These are phyloP conservation scores for Mamestra brassicae DNA, from an alignment of 2,888 invertebrate genomes.

Conservation along the genomic window DNA sequence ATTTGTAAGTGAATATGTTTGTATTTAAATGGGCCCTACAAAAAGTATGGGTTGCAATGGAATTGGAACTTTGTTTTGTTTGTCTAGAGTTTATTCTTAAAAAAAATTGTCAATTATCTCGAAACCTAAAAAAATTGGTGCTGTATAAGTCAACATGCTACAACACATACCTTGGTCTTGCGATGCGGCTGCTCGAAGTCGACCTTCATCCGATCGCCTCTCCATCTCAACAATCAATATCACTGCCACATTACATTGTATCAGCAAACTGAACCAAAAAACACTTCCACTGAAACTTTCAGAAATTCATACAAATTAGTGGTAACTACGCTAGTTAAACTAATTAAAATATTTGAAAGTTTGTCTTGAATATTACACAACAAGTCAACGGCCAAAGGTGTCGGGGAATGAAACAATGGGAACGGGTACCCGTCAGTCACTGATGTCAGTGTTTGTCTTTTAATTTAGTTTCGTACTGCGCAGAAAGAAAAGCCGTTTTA, in stretches of 20 bases:
- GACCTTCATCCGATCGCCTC: conserved; percentile 83
- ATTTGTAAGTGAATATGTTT: too few relatives aligned
- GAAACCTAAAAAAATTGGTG: too few relatives aligned
- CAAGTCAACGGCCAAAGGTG: conserved; percentile 17
- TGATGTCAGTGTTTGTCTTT: conserved; percentile 32
- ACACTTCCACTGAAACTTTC: conserved; percentile 53
- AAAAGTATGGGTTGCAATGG: background rate
- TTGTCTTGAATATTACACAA: conserved; percentile 50
- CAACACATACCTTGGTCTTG: conserved; percentile 82
- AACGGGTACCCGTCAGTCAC: conserved; percentile 20
- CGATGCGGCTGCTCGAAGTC: conserved; percentile 80
- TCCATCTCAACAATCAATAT: conserved; percentile 84
- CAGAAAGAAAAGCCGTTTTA: conserved; percentile 49
- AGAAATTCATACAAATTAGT: conserved; percentile 41
- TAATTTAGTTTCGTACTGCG: conserved; percentile 44
- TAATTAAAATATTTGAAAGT: conserved; percentile 19
- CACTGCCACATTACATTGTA: conserved; percentile 79
- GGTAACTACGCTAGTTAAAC: conserved; percentile 43
- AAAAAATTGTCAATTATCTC: too few relatives aligned
- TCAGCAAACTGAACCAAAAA: conserved; percentile 43
- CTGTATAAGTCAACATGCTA: background rate
- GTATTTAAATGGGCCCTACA: background rate
- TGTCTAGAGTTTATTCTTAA: background rate
- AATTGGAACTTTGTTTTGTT: background rate
- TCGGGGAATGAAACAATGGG: conserved; percentile 28